phyloP scores from a whole-genome alignment of 1,140 invertebrate species.

The Parasteatoda tepidariorum region DNA sequence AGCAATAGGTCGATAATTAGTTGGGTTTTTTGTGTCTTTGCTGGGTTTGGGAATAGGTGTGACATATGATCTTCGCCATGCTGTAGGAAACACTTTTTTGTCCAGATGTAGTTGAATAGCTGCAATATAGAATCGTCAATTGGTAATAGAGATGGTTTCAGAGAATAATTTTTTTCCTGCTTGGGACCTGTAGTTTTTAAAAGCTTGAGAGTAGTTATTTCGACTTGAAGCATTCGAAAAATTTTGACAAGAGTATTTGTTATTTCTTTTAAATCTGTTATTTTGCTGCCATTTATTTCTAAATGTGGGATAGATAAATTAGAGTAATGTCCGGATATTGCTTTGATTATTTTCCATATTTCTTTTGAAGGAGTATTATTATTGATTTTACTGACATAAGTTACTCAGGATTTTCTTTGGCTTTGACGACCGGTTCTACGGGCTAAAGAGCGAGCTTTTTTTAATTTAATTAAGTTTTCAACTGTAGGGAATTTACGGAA shows the following conservation, averaged over 20 bases:
- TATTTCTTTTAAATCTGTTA: too few species aligned
- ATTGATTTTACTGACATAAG: background rate
- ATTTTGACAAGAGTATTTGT: background rate
- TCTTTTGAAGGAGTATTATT: background rate
- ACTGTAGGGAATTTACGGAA: background rate
- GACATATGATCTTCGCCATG: constrained; percentile 55
- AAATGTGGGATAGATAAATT: background rate
- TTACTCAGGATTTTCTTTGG: background rate
- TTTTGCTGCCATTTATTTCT: background rate
- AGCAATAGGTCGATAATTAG: constrained; percentile 53
- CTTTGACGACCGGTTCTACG: background rate
- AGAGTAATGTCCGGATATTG: background rate
- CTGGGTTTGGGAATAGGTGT: constrained; percentile 52
- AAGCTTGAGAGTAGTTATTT: background rate
- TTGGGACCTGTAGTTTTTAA: background rate
- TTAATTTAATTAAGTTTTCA: background rate
- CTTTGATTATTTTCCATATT: background rate
- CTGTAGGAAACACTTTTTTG: constrained; percentile 1
- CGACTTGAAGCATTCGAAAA: background rate
- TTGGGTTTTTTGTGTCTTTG: constrained; percentile 28
- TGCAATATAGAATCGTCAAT: background rate
- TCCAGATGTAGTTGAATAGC: background rate
- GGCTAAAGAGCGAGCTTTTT: background rate
- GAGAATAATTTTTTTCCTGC: background rate
- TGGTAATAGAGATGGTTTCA: background rate